Evolutionary conservation across 2,888 invertebrate species (phyloP), one percentile per base, ranked within the genome.

Genomic region (Dorcus parallelipipedus): DNA sequence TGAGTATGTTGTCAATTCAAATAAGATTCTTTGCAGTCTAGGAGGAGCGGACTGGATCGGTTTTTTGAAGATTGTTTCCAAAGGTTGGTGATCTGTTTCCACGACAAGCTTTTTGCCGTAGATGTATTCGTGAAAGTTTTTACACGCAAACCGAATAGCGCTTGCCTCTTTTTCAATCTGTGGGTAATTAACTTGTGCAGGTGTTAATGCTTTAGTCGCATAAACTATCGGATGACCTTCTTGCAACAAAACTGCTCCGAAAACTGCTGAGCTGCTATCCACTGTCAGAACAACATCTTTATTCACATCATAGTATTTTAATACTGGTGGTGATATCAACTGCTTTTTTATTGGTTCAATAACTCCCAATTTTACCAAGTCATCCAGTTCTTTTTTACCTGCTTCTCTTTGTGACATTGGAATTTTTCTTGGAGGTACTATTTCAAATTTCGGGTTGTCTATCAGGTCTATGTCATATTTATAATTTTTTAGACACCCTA

Each of bases 11-110:
- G 64, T 48, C 6, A 72, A 50, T 23, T 67, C 55, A 38, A 71
- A 58, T 33, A 69, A 38, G 52, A 70, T 72, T 55, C 66, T 64
- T 62, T 71, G 70, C 14, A 71, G 51, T 43, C 70, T 53, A 39
- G 58, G 59, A 70, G 60, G 62, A 40, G 59, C 58, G 26, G 26
- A n/a, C 38, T 54, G 20, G 26, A 64, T 45, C 3, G 62, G 57
- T 60, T 70, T 70, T 43, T 65, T 66, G 26, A 64, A 62, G 8
- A 70, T 68, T n/a, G 63, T 23, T 42, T 66, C 63, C 6, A 69
- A 51, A 5, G 71, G 68, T 48, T 69, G 68, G 20, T 20, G 20
- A 54, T 72, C 69, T n/a, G 64, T 66, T 59, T 69, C 66, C 3
- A 70, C 58, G 1, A 10, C 58, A n/a, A 68, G 54, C 38, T 52